Conservation (phyloP, 2,888 invertebrate genomes). For the Stenichneumon culpator region DNA sequence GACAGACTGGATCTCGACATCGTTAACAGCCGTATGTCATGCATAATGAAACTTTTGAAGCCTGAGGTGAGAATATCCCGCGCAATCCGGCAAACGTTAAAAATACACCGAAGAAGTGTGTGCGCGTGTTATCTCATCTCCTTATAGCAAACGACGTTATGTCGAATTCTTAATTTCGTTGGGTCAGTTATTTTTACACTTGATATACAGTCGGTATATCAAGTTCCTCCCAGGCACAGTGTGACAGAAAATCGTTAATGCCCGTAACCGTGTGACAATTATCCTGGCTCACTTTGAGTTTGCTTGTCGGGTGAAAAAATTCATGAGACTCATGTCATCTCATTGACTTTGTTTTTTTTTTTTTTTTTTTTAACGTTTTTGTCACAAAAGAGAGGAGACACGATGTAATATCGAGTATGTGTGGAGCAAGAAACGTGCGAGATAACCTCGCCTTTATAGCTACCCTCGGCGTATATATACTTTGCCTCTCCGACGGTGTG, state of each 20-base stretch:
- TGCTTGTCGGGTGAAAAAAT: neutral
- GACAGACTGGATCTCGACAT: conserved; percentile 81
- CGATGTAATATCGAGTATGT: neutral
- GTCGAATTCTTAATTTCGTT: no score
- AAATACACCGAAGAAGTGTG: conserved; percentile 9
- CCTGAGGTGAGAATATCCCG: conserved; percentile 74
- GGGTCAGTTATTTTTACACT: no score
- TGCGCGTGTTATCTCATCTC: neutral
- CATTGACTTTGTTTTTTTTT: neutral
- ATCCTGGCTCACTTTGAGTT: neutral
- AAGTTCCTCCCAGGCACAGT: no score
- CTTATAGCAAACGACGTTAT: no score
- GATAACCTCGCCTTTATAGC: neutral
- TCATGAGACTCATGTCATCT: neutral
- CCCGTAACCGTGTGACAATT: neutral
- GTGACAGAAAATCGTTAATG: neutral
- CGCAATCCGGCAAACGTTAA: neutral
- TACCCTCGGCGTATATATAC: neutral
- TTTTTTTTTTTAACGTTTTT: no score
- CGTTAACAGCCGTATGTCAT: conserved; percentile 80
- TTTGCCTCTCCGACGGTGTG: conserved; percentile 11
- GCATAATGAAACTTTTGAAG: conserved; percentile 79
- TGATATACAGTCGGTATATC: no score
- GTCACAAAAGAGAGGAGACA: neutral
- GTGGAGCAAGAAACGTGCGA: neutral